Percentiles rank a stretch among this genome's conserved stretches.
These are phyloP conservation scores for Yponomeuta plumbellus DNA, from an alignment of 2,888 invertebrate genomes.

Conservation along the genomic window DNA sequence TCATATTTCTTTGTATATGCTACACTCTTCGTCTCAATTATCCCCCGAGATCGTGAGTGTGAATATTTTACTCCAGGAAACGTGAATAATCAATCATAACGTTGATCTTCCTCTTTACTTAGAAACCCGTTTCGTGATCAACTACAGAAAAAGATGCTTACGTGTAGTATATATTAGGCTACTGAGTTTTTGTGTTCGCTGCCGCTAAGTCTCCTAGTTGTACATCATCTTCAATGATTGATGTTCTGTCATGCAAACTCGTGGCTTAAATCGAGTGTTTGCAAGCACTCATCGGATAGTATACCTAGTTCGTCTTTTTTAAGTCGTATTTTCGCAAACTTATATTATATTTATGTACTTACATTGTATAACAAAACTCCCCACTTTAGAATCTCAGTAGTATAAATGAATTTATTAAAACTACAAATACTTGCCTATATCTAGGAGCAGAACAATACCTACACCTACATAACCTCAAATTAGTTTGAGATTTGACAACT, in stretches of 20 bases:
- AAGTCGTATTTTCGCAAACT: too few species aligned
- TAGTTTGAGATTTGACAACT: too few species aligned
- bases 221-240: not conserved
- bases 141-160: not conserved
- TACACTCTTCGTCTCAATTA: constrained; percentile 25
- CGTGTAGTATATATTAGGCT: not conserved
- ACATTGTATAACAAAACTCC: too few species aligned
- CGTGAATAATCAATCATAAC: constrained; percentile 44
- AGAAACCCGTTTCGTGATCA: constrained; percentile 30
- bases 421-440: too few species aligned
- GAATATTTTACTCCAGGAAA: constrained; percentile 38
- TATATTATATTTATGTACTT: too few species aligned
- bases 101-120: constrained; percentile 37
- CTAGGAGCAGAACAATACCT: too few species aligned
- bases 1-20: too few species aligned
- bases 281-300: too few species aligned
- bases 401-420: too few species aligned
- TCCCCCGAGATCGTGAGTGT: constrained; percentile 33
- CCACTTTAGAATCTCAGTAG: too few species aligned
- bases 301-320: too few species aligned
- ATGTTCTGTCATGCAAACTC: not conserved
- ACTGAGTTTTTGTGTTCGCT: not conserved
- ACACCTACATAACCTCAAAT: too few species aligned
- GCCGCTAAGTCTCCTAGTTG: not conserved
- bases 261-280: not conserved